Base-by-base conservation (phyloP, 2,888 invertebrate genomes). In the Argynnis bischoffii region DNA sequence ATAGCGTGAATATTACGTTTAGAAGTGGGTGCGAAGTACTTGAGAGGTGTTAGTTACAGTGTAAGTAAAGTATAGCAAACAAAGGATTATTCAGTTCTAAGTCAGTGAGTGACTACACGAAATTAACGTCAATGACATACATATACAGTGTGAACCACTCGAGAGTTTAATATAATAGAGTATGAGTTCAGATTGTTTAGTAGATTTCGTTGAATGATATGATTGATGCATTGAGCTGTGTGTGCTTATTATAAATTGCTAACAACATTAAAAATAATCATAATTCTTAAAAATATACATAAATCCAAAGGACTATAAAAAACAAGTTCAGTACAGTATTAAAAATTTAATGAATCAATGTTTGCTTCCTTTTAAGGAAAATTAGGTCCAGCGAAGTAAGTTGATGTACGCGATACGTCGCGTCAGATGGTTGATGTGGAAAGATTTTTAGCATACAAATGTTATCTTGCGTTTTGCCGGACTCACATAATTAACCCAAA, bases 11-110 rank as follows among this genome's bases (percentile, higher is more conserved):
- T 81, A 81, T 84, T 83, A 80, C 80, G 81, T 83, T 85, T 79
- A 79, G 82, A 83, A 81, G 87, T 88, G 85, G 85, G 85, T 81
- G 87, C 85, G 81, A 86, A 87, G 81, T 85, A 83, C 84, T 86
- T 79, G 81, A 82, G 82, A 80, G 82, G 83, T 86, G 82, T 82
- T 73, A 79, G 81, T 82, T 85, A 87, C 87, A 86, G 75, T 87
- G 88, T 89, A 83, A 77, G 82, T 76, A 85, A 87, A 85, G 76
- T 86, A 85, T 86, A 85, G 79, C 83, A 79, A 87, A 91, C 90
- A 90, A 91, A 91, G 90, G 88, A 86, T 87, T 85, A 84, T 90
- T 90, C 85, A 80, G 82, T 86, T 67, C 50, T 66, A 55, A 66
- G 57, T 66, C 61, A 67, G 78, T 82, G 84, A 82, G 84, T 87